Conservation (phyloP, 2,113 vertebrate species). For the Lates calcarifer region DNA sequence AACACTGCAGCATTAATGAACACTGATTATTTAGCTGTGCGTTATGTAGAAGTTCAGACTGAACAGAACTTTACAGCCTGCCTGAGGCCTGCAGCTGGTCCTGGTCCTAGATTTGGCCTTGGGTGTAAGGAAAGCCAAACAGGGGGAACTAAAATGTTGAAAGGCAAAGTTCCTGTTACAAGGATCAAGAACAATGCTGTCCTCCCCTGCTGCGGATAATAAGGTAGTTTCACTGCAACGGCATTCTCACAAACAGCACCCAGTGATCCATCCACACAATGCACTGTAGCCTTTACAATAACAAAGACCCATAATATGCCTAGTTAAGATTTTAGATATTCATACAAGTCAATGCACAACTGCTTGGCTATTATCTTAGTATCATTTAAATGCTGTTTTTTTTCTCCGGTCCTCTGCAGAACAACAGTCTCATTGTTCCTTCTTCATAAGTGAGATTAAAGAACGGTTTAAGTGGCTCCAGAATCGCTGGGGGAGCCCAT, state of each 20-base stretch:
- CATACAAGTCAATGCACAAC: slow-evolving; percentile 25
- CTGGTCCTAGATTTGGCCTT: background rate
- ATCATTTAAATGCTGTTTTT: slow-evolving; percentile 60
- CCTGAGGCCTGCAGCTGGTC: slow-evolving; percentile 13
- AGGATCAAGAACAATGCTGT: slow-evolving; percentile 45
- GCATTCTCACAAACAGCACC: background rate
- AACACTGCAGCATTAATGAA: background rate
- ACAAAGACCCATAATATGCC: slow-evolving; percentile 37
- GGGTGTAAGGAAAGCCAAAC: slow-evolving; percentile 13
- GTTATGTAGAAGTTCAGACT: background rate
- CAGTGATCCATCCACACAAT: slow-evolving; percentile 44
- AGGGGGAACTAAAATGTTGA: background rate
- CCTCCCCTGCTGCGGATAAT: slow-evolving; percentile 33
- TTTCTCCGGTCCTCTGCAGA: slow-evolving; percentile 9
- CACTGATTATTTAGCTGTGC: background rate
- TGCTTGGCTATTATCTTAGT: slow-evolving; percentile 53
- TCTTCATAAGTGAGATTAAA: slow-evolving; percentile 67
- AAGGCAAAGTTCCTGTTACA: slow-evolving; percentile 41
- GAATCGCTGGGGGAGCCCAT: slow-evolving; percentile 47
- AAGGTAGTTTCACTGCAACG: slow-evolving; percentile 25
- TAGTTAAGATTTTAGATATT: slow-evolving; percentile 54
- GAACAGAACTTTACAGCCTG: background rate
- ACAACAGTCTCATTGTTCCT: slow-evolving; percentile 72
- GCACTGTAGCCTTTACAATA: slow-evolving; percentile 29
- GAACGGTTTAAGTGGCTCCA: slow-evolving; percentile 56